phyloP scores from a whole-genome alignment of 1,140 invertebrate species.

The Camponotus pennsylvanicus region DNA sequence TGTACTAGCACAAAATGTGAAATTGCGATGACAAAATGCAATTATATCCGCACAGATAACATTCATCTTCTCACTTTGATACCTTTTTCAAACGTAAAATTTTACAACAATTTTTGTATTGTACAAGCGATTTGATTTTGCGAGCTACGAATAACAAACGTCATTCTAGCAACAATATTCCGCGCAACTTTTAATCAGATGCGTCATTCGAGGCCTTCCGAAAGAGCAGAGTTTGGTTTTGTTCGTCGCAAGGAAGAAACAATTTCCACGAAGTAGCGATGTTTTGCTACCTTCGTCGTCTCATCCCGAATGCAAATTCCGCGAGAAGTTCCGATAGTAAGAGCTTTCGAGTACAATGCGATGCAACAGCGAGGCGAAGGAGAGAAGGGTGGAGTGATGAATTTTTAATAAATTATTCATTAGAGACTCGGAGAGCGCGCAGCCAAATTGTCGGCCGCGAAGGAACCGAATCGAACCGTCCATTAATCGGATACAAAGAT shows the following conservation, averaged over 20 bases:
- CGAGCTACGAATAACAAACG: background rate
- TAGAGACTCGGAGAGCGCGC: constrained; percentile 26
- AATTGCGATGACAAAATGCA: background rate
- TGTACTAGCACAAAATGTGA: background rate
- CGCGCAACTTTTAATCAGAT: constrained; percentile 23
- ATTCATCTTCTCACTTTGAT: background rate
- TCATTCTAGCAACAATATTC: constrained; percentile 1
- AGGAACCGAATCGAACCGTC: constrained; percentile 53
- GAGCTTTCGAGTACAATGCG: constrained; percentile 32
- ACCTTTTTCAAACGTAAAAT: background rate
- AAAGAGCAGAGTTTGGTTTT: constrained; percentile 30
- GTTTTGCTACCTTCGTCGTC: constrained; percentile 54
- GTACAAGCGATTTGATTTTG: background rate
- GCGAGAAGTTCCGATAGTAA: constrained; percentile 54
- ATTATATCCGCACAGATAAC: background rate
- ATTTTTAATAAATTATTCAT: constrained; percentile 78
- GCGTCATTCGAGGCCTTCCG: background rate
- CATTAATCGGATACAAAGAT: constrained; percentile 71
- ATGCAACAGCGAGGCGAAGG: constrained; percentile 25
- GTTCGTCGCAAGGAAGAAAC: constrained; percentile 41
- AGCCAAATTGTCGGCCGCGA: constrained; percentile 51
- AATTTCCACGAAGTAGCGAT: constrained; percentile 53
- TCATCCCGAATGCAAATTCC: constrained; percentile 59
- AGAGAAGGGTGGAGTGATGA: constrained; percentile 52
- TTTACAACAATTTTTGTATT: background rate